Evolutionary conservation across 1,140 invertebrate species (phyloP), one percentile per base, ranked within the genome.

Genomic region (Hetaerina americana): DNA sequence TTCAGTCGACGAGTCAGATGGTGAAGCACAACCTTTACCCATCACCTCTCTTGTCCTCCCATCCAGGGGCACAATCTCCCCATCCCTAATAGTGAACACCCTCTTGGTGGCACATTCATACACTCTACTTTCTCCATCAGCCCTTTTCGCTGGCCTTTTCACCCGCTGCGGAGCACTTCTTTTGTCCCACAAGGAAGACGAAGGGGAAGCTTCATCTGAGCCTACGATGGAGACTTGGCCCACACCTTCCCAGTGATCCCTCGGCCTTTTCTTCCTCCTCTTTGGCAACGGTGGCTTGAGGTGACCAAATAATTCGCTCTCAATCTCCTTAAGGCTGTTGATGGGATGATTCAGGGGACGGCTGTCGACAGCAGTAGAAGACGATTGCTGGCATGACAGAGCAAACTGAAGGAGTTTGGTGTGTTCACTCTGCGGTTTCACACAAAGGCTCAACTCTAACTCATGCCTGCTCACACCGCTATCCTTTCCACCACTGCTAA

Each of bases 51-150:
- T n/a, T 57, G 40, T 3, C 15, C 40, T 57, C 22, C 22, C 22
- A 2, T 57, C 10, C 40, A 57, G 40, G 22, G 40, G 22, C 15
- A 81, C 72, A 57, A 82, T 81, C 76, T 77, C 74, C 28, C 77
- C 77, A 74, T 81, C 73, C 75, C 74, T 77, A n/a, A 81, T 78
- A n/a, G 80, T 81, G 71, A 80, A 81, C 71, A 76, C 77, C 26
- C 76, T 76, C 75, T 79, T 70, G 12, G 75, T 70, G 66, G 75
- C 73, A 72, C 79, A 81, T 18, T 74, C 76, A 69, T 78, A 77
- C 26, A n/a, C n/a, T n/a, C n/a, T n/a, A n/a, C n/a, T n/a, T n/a
- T n/a, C n/a, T n/a, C n/a, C n/a, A n/a, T n/a, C n/a, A n/a, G n/a
- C n/a, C 73, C 69, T 73, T 70, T 75, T 69, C 28, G 40, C 15